These are phyloP conservation scores for Cyanoderma ruficeps DNA, from an alignment of 2,113 vertebrate genomes.

Conservation along the genomic window DNA sequence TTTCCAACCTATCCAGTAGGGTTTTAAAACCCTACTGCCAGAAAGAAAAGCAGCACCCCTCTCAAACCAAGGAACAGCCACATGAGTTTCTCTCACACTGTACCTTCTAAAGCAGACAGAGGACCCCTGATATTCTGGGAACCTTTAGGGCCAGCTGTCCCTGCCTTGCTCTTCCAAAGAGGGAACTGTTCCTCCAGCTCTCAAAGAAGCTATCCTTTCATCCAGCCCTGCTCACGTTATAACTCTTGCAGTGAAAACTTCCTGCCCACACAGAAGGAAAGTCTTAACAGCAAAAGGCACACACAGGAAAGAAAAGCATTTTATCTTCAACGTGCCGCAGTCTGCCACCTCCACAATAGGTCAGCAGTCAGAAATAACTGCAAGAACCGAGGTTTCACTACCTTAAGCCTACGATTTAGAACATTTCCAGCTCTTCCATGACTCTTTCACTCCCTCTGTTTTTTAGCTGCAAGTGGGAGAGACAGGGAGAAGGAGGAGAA, in stretches of 20 bases:
- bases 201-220: neutral
- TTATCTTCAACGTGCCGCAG: neutral
- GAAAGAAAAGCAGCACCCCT: neutral
- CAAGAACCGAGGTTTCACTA: neutral
- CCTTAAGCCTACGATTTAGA: neutral
- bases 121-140: neutral
- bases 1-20: neutral
- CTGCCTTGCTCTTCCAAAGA: neutral
- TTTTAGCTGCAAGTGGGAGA: neutral
- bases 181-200: neutral
- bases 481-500: neutral
- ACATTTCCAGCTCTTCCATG: neutral
- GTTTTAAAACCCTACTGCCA: neutral
- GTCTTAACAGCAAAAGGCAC: neutral
- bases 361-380: constrained; percentile 4
- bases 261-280: neutral
- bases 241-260: neutral
- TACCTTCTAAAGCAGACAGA: neutral
- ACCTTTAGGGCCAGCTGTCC: neutral
- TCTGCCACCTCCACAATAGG: neutral
- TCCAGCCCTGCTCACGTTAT: neutral
- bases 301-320: neutral
- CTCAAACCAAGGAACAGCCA: neutral
- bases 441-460: neutral
- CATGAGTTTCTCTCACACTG: neutral